Conservation (phyloP, 2,113 vertebrate genomes). For the Trochalopteron elliotii region DNA sequence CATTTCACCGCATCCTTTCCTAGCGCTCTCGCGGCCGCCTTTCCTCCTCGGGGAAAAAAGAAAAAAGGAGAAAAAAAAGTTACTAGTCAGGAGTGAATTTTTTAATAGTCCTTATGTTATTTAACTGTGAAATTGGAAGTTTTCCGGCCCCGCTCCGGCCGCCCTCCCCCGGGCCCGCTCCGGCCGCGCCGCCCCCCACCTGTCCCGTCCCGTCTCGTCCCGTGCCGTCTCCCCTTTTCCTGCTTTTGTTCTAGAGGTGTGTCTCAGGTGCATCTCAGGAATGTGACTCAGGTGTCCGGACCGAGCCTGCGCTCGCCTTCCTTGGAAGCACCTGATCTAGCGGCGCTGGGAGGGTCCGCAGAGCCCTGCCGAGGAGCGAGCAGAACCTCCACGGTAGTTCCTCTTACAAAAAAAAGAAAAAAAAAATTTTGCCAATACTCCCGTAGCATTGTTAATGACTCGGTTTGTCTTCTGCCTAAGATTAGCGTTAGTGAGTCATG, state of each 20-base stretch:
- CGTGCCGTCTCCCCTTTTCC: too few species aligned
- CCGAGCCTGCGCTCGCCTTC: accelerated
- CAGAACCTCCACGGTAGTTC: accelerated
- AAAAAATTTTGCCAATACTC: accelerated
- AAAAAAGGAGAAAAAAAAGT: not conserved
- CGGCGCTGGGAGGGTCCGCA: accelerated
- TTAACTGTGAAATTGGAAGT: too few species aligned
- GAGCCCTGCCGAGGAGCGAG: accelerated
- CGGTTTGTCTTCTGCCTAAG: too few species aligned
- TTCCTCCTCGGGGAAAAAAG: accelerated
- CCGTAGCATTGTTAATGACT: not conserved
- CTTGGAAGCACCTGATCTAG: accelerated
- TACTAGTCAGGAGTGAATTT: accelerated
- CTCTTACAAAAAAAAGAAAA: not conserved
- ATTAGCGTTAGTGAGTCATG: not conserved
- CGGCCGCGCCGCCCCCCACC: too few species aligned
- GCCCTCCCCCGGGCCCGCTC: too few species aligned
- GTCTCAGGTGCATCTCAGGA: accelerated
- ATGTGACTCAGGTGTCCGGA: accelerated
- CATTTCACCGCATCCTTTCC: accelerated
- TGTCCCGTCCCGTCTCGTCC: too few species aligned
- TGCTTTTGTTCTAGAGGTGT: accelerated
- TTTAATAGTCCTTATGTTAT: accelerated
- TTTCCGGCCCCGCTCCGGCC: not conserved
- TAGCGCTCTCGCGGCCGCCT: accelerated